A percentile compares a stretch with the other conserved stretches of the same genome.
phyloP scores from a whole-genome alignment of 2,888 invertebrate genomes.

The Xestoiulus laeticollis region DNA sequence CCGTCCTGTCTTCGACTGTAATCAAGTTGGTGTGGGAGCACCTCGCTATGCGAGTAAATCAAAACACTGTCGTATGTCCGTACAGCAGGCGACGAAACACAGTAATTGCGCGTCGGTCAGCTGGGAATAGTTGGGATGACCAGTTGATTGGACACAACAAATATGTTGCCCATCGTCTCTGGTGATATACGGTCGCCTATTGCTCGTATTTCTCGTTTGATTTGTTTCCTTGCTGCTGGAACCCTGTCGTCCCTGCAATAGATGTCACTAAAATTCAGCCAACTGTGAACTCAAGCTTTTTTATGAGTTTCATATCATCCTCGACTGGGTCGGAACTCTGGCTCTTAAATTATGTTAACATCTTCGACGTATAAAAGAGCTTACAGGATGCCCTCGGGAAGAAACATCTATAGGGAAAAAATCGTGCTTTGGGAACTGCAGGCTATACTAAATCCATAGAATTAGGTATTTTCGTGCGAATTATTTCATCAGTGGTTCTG shows the following conservation, averaged over 20 bases:
- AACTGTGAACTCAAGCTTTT: slow-evolving; percentile 6
- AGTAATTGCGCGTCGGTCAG: neutral
- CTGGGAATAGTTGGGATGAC: neutral
- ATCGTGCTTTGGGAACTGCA: no score
- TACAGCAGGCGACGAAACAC: neutral
- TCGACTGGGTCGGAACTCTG: neutral
- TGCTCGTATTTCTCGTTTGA: slow-evolving; percentile 26
- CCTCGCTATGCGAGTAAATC: neutral
- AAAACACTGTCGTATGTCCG: slow-evolving; percentile 26
- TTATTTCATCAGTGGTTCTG: no score
- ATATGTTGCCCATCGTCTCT: neutral
- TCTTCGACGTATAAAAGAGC: neutral
- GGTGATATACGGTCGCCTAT: neutral
- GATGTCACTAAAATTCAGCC: neutral
- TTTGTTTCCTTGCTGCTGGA: neutral
- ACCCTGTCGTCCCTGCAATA: neutral
- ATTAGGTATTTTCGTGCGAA: no score
- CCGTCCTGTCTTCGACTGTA: slow-evolving; percentile 5
- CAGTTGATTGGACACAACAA: slow-evolving; percentile 26
- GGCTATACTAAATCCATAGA: no score
- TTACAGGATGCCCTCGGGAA: neutral
- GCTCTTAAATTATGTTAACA: neutral
- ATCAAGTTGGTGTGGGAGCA: neutral
- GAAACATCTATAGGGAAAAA: no score
- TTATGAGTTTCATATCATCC: neutral